phyloP scores from a whole-genome alignment of 1,140 invertebrate genomes.

The Ylistrum balloti region DNA sequence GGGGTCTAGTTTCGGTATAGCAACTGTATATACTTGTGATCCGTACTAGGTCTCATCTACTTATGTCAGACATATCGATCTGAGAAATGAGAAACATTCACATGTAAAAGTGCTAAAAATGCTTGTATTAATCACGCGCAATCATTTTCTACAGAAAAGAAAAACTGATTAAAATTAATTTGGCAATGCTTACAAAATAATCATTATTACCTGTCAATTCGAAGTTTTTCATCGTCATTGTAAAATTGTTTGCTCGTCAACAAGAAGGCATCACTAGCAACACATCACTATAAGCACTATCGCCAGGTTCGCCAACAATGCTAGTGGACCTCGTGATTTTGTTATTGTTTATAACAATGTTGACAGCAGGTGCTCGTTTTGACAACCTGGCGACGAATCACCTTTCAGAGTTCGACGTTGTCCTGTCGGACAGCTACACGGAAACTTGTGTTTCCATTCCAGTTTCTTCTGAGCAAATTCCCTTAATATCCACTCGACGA shows the following conservation, averaged over 20 bases:
- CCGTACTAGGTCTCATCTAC: too few species aligned
- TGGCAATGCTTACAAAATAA: too few species aligned
- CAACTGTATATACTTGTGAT: too few species aligned
- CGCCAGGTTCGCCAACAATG: too few species aligned
- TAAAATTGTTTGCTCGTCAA: neutral
- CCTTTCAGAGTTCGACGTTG: neutral
- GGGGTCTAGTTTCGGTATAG: too few species aligned
- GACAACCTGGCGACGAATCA: neutral
- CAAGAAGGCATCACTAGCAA: neutral
- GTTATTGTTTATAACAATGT: constrained; percentile 38
- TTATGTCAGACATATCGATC: too few species aligned
- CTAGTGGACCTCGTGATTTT: neutral
- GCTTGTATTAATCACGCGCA: too few species aligned
- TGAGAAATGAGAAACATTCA: too few species aligned
- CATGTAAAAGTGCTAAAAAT: too few species aligned
- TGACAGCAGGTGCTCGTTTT: constrained; percentile 22
- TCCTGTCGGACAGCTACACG: neutral
- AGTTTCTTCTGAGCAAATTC: neutral
- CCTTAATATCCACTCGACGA: neutral
- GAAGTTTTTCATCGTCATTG: neutral
- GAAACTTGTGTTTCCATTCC: neutral
- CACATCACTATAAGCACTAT: neutral
- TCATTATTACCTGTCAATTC: neutral
- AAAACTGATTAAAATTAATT: too few species aligned
- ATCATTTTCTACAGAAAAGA: too few species aligned